Evolutionary conservation across 2,797 vertebrate genomes (phyloP), one percentile per base, ranked within the genome.

Genomic region (Sus cebifrons): DNA sequence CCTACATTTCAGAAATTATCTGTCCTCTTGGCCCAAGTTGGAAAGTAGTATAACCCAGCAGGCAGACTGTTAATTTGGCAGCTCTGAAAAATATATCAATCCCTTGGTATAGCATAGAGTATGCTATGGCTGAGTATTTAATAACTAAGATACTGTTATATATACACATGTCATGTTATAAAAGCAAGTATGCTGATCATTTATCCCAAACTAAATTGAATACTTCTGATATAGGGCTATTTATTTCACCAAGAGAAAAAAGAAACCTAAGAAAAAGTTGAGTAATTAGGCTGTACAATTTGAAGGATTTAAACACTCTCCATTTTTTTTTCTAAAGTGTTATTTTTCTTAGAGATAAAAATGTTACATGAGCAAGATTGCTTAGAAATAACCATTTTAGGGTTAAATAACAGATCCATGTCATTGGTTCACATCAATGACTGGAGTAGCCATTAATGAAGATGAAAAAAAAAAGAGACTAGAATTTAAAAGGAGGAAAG

Each of bases 21-120:
- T 68, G 12, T 77, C 18, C 67, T 93, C 44, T 60, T 92, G 77
- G 54, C 49, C 49, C n/a, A 91, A 75, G 18, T 32, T 75, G 36
- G 62, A 86, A 83, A 77, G 64, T 78, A 79, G 27, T 13, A 0
- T 78, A 91, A 89, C 7, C 21, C 9, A 86, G 79, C 18, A 92
- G 84, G 67, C 12, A 85, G 87, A 85, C 74, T 74, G 86, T 58
- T 85, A 65, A 92, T 68, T 79, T 56, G 36, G 75, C 93, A 97
- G 23, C 16, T 70, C 67, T 85, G 36, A 49, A 77, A 91, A 90
- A 92, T 56, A 86, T 64, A 87, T 81, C 75, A 64, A 95, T 86
- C 12, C 40, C 36, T 20, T 62, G 52, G 49, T 68, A 54, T 29
- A 68, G n/a, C 20, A 86, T 23, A 86, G 58, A 71, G 40, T 64